Conservation (phyloP, 2,113 vertebrate genomes). For the Centropristis striata region DNA sequence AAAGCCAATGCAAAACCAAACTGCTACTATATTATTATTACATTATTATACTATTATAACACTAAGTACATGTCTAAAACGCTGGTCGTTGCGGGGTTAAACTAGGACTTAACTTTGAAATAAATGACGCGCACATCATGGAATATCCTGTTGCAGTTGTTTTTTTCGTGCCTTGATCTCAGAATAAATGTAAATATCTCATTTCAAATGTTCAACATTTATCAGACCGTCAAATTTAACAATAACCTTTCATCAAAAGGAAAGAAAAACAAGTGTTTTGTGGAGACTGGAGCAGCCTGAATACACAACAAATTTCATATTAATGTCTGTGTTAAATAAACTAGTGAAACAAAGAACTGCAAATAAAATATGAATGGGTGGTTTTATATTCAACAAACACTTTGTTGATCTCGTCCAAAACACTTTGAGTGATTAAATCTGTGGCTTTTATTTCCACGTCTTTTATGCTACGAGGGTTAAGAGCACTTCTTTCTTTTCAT, state of each 20-base stretch:
- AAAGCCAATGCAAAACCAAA: no score
- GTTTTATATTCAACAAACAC: neutral
- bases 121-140: no score
- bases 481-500: no score
- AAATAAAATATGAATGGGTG: neutral
- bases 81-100: no score
- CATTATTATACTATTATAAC: no score
- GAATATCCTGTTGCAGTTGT: no score
- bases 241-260: neutral
- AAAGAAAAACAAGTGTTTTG: neutral
- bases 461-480: neutral
- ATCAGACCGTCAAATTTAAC: neutral
- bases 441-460: neutral
- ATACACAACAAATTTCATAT: neutral
- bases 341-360: neutral
- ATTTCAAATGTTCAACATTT: neutral
- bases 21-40: no score
- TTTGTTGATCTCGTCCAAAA: neutral
- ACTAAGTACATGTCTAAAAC: no score
- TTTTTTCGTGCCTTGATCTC: neutral
- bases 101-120: no score
- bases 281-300: neutral
- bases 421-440: neutral
- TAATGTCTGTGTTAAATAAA: slow-evolving; percentile 8
- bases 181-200: neutral